Percentiles rank a stretch among this genome's conserved stretches.
phyloP scores from a whole-genome alignment of 2,888 invertebrate species.

The Acanthosepion lycidas region DNA sequence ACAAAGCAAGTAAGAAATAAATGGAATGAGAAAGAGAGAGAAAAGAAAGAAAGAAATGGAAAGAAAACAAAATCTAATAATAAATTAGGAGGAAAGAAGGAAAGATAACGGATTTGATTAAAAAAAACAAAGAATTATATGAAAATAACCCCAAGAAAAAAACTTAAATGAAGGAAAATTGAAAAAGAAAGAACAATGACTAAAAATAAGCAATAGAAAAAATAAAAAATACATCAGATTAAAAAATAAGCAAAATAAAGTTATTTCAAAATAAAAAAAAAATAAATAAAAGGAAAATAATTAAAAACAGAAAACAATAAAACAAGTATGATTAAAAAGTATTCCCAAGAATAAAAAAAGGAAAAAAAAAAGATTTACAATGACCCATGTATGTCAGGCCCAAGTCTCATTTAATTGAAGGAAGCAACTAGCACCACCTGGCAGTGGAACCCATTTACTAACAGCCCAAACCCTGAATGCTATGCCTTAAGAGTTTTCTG shows the following conservation, averaged over 20 bases:
- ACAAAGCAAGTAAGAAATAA: too few relatives aligned
- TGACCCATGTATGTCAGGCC: not conserved
- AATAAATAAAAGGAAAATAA: not conserved
- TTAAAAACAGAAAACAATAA: not conserved
- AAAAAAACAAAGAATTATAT: not conserved
- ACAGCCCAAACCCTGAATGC: not conserved
- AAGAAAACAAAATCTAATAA: not conserved
- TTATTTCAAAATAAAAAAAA: not conserved
- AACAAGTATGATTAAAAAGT: not conserved
- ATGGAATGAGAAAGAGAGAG: too few relatives aligned
- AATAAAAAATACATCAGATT: not conserved
- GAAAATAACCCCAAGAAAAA: not conserved
- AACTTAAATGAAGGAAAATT: not conserved
- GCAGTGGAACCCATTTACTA: not conserved
- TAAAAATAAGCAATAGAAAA: too few relatives aligned
- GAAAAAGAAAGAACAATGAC: too few relatives aligned
- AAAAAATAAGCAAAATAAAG: not conserved
- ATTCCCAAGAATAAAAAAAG: not conserved
- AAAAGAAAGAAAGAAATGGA: not conserved
- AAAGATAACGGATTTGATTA: not conserved
- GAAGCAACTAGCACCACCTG: constrained; percentile 23
- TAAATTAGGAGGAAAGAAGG: not conserved
- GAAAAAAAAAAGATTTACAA: not conserved
- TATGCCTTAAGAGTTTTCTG: not conserved
- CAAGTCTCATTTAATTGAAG: not conserved